Conservation (phyloP, 2,888 invertebrate species). For the Petrolisthes manimaculis region DNA sequence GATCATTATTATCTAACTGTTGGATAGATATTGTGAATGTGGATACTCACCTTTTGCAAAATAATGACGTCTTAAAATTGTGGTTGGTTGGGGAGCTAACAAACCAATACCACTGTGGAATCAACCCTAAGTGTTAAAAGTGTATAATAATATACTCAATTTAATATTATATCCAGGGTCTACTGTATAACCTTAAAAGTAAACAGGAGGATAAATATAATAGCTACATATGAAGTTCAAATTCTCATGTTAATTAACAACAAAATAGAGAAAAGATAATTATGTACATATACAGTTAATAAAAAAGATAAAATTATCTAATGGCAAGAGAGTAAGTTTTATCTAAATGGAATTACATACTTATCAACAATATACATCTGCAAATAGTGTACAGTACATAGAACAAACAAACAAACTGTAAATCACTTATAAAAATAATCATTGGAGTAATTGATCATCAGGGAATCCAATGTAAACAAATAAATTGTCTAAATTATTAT, state of each 20-base stretch:
- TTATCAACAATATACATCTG: constrained; percentile 34
- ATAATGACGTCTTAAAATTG: no score
- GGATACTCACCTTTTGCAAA: no score
- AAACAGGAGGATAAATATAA: not conserved
- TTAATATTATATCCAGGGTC: no score
- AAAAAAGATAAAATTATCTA: constrained; percentile 44
- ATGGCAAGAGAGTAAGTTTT: constrained; percentile 33
- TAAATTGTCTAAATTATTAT: no score
- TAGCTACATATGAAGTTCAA: not conserved
- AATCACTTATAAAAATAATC: constrained; percentile 3
- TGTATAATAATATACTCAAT: no score
- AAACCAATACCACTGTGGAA: no score
- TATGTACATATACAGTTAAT: constrained; percentile 29
- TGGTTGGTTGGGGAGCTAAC: no score
- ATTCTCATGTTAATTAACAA: constrained; percentile 40
- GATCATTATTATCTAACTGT: no score
- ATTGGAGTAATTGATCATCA: not conserved
- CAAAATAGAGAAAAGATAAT: constrained; percentile 21
- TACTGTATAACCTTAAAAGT: no score
- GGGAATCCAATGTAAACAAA: no score
- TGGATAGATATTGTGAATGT: no score
- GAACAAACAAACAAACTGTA: not conserved
- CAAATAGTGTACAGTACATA: not conserved
- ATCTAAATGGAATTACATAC: constrained; percentile 36
- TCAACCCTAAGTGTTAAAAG: no score